Conservation (phyloP, 1,140 invertebrate genomes). For the Zaprionus nigranus region DNA sequence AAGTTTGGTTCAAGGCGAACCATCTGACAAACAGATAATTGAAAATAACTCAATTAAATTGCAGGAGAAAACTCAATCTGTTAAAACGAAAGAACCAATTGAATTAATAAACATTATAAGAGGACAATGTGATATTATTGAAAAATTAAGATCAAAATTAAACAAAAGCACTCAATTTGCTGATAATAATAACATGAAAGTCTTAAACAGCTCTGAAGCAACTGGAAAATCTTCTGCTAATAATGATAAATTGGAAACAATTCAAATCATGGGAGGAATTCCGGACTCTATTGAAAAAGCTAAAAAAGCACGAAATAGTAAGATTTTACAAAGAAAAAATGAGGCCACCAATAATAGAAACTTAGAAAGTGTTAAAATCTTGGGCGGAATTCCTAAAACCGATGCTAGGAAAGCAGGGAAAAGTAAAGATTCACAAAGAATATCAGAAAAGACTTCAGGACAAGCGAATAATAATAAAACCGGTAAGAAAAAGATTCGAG, state of each 20-base stretch:
- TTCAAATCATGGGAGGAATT: background rate
- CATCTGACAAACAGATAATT: background rate
- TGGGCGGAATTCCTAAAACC: background rate
- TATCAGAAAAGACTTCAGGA: background rate
- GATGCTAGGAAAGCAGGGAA: background rate
- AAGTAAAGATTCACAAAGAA: background rate
- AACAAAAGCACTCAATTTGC: background rate
- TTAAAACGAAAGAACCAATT: background rate
- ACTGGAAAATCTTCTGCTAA: background rate
- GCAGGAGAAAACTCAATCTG: background rate
- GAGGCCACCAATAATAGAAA: background rate
- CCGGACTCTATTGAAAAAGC: background rate
- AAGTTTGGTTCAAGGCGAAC: background rate
- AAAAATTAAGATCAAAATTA: background rate
- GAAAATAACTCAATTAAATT: background rate
- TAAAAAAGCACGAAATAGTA: no score
- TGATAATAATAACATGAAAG: background rate
- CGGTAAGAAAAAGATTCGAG: background rate
- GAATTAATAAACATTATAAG: conserved; percentile 1
- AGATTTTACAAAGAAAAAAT: background rate
- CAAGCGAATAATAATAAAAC: background rate
- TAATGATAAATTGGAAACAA: background rate
- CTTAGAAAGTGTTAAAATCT: background rate
- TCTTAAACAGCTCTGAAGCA: background rate
- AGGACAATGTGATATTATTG: conserved; percentile 2